Conservation (phyloP, 2,888 invertebrate genomes). For the Mamestra brassicae region DNA sequence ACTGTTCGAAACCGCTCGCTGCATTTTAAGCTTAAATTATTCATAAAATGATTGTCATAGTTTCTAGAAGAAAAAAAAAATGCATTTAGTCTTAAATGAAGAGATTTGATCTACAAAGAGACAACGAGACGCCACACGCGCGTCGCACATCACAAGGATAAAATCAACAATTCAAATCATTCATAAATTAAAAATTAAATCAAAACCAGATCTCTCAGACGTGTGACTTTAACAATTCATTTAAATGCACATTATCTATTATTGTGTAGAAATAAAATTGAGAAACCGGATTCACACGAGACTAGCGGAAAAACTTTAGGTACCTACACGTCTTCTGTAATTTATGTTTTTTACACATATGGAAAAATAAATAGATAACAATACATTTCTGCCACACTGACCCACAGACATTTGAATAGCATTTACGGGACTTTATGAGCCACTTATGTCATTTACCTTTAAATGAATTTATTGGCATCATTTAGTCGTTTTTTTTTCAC, state of each 20-base stretch:
- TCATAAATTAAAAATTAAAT: constrained; percentile 32
- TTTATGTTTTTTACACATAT: constrained; percentile 17
- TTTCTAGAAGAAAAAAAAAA: background rate
- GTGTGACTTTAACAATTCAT: constrained; percentile 24
- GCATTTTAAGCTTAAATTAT: background rate
- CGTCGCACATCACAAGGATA: constrained; percentile 38
- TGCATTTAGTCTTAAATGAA: background rate
- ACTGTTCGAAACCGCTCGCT: background rate
- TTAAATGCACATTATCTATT: constrained; percentile 29
- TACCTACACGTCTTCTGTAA: constrained; percentile 27
- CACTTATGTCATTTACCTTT: constrained; percentile 66
- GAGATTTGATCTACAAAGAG: background rate
- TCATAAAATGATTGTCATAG: background rate
- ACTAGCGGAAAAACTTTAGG: constrained; percentile 22
- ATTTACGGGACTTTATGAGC: constrained; percentile 66
- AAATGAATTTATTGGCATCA: constrained; percentile 46
- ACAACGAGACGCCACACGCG: background rate
- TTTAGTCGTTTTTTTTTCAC: constrained; percentile 25
- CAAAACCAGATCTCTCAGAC: constrained; percentile 7
- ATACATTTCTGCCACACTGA: constrained; percentile 49
- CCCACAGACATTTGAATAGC: constrained; percentile 58
- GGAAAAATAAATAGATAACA: constrained; percentile 17
- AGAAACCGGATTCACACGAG: constrained; percentile 45
- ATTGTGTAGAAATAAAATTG: constrained; percentile 16
- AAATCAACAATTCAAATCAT: constrained; percentile 48